Percentiles rank a stretch among this genome's conserved stretches.
Conservation (phyloP, 2,797 vertebrate genomes). For the Intellagama lesueurii region DNA sequence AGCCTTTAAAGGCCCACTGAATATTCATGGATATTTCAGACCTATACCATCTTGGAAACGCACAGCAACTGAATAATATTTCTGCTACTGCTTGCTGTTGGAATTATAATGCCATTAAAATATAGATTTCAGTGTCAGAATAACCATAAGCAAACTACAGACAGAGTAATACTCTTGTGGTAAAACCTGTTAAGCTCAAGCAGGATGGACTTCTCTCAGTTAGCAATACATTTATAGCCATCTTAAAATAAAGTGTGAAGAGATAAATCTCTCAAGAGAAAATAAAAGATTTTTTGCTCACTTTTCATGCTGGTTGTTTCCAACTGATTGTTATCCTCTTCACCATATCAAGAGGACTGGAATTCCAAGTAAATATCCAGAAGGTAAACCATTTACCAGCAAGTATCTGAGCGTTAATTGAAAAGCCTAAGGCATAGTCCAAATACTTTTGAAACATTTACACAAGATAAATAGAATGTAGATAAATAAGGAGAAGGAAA, state of each 20-base stretch:
- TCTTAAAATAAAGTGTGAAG: conserved; percentile 47
- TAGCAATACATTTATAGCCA: conserved; percentile 11
- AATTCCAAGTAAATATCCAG: conserved; percentile 66
- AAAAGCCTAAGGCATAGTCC: conserved; percentile 73
- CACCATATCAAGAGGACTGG: conserved; percentile 54
- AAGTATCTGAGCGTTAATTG: conserved; percentile 69
- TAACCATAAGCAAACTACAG: conserved; percentile 19
- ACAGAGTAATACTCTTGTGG: neutral
- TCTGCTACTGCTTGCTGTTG: conserved; percentile 30
- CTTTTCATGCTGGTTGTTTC: accelerated
- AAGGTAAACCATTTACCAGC: conserved; percentile 64
- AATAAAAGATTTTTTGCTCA: conserved; percentile 42
- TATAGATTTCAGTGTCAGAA: conserved; percentile 34
- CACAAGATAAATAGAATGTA: conserved; percentile 66
- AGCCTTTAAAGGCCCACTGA: neutral
- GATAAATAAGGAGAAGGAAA: conserved; percentile 34
- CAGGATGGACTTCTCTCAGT: neutral
- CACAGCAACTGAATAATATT: neutral
- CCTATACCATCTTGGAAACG: neutral
- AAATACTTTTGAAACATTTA: conserved; percentile 74
- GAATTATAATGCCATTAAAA: conserved; percentile 44
- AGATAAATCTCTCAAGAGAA: conserved; percentile 46
- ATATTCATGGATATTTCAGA: neutral
- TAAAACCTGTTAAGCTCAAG: neutral
- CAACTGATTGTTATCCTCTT: conserved; percentile 57